A percentile compares a stretch with the other conserved stretches of the same genome.
These are phyloP conservation scores for Cheilosia soror DNA, from an alignment of 2,888 invertebrate species.

Conservation along the genomic window DNA sequence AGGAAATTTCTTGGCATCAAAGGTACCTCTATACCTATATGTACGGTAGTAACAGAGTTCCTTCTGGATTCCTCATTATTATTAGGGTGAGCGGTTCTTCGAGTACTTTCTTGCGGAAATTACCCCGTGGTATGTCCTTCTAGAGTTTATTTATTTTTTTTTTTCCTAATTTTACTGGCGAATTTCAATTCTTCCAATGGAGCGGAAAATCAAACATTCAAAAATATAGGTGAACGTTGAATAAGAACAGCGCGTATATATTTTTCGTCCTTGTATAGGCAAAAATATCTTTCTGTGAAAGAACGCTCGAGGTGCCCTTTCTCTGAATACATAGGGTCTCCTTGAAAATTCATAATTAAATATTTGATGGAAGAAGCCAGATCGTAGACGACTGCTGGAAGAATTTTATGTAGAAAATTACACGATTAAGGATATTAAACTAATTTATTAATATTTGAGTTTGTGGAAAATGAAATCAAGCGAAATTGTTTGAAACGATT, in stretches of 20 bases:
- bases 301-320: background rate
- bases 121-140: conserved; percentile 41
- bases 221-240: conserved; percentile 40
- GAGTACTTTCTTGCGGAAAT: conserved; percentile 48
- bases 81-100: conserved; percentile 38
- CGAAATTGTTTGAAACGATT: conserved; percentile 47
- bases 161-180: conserved; percentile 10
- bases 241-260: conserved; percentile 37
- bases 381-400: conserved; percentile 16
- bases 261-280: background rate
- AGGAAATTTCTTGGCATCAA: conserved; percentile 34
- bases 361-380: conserved; percentile 24
- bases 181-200: conserved; percentile 68
- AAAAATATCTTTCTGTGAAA: conserved; percentile 38
- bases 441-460: conserved; percentile 64
- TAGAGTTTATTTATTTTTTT: background rate
- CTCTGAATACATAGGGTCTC: background rate
- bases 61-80: conserved; percentile 63
- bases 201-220: conserved; percentile 71
- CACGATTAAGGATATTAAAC: conserved; percentile 61
- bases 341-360: conserved; percentile 64
- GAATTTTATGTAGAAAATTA: conserved; percentile 37
- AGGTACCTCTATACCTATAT: conserved; percentile 16
- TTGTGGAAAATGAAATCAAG: conserved; percentile 52
- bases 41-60: conserved; percentile 34